Evolutionary conservation across 2,888 invertebrate genomes (phyloP), one percentile per base, ranked within the genome.

Genomic region (Ditylenchus weischeri): DNA sequence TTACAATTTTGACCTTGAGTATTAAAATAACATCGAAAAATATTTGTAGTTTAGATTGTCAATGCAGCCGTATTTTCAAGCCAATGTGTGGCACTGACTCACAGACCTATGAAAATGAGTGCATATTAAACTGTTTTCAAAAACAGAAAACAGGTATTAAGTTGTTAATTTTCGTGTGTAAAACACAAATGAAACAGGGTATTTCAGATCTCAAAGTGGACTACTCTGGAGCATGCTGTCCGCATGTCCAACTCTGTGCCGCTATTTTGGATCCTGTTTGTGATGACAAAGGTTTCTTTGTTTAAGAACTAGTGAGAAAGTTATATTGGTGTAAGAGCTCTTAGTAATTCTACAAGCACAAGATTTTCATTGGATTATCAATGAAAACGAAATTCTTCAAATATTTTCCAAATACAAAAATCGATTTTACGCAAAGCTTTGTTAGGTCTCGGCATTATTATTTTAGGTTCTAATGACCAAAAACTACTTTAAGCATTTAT

Each of bases 41-140:
- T 29, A 29, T 5, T 29, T 4, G 29, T 19, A 50, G 18, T 50
- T 43, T 60, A 51, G 64, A 65, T 35, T 80, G 80, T 63, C 70
- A 69, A 59, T 81, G 80, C 68, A 67, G 69, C 51, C 72, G 73
- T 21, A 50, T 51, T 15, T 75, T 78, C 57, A 51, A 74, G 38
- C 81, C 81, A 6, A 72, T 81, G 21, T 81, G 81, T 67, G 81
- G 78, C 61, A 74, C 71, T 1, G 77, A 81, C 61, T 72, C 70
- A 35, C 54, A 73, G 13, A 81, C 79, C 4, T 81, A 80, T 70
- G 75, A 79, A 11, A 81, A 77, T 66, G 57, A 35, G 50, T 60
- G 19, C 36, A 60, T 60, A 29, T 15, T 50, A n/a, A 61, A 23
- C 38, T 61, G 57, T 61, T 47, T 50, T 43, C 57, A 51, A 11